A percentile compares a stretch with the other conserved stretches of the same genome.
Evolutionary conservation across 2,797 vertebrate species (phyloP).

Genomic region (Protonibea diacanthus): DNA sequence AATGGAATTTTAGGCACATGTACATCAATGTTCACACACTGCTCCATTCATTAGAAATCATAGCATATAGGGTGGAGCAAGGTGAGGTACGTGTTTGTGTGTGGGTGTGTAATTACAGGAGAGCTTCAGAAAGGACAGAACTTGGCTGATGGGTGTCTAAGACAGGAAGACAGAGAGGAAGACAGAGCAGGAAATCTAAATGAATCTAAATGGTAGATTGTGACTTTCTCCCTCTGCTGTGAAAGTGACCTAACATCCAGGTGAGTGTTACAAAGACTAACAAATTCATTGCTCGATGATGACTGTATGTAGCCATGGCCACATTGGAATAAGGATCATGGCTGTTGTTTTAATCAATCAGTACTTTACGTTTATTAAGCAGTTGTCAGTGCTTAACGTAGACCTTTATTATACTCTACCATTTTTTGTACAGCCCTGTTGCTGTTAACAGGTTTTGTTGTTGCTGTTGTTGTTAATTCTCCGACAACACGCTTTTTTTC

Average conservation of each 20-base stretch:
- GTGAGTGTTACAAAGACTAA: slow-evolving; percentile 35
- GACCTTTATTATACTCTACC: neutral
- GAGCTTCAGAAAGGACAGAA: slow-evolving; percentile 35
- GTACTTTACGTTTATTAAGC: neutral
- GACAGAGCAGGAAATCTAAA: slow-evolving; percentile 5
- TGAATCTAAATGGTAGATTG: neutral
- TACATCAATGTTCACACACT: neutral
- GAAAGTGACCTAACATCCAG: neutral
- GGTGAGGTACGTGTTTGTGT: neutral
- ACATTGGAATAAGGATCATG: too few relatives aligned
- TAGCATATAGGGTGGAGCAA: slow-evolving; percentile 17
- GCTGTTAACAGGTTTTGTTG: neutral
- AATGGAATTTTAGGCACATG: neutral
- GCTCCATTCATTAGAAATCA: neutral
- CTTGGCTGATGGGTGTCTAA: slow-evolving; percentile 30
- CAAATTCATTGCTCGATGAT: neutral
- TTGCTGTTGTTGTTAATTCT: neutral
- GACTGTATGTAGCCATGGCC: neutral
- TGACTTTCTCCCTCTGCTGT: neutral
- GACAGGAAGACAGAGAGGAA: neutral
- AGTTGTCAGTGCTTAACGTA: neutral
- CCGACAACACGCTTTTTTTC: neutral
- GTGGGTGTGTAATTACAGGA: slow-evolving; percentile 19
- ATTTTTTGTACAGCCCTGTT: neutral
- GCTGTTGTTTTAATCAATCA: too few relatives aligned